These are phyloP conservation scores for Toxotes jaculatrix DNA, from an alignment of 2,113 vertebrate genomes.

Conservation along the genomic window DNA sequence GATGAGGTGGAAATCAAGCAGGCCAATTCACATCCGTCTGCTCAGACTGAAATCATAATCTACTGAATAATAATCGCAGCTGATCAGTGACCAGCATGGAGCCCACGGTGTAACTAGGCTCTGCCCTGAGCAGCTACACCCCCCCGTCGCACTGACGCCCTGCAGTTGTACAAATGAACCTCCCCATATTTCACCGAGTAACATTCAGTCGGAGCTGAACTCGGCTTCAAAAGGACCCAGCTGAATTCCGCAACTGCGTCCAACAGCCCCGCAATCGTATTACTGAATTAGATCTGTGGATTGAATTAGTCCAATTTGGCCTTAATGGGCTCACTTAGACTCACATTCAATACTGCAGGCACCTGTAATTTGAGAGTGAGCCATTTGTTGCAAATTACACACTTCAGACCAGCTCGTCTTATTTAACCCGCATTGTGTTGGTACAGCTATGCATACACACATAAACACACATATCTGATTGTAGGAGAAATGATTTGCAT, in stretches of 20 bases:
- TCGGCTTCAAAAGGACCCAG: constrained; percentile 5
- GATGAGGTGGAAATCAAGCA: background rate
- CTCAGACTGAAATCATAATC: background rate
- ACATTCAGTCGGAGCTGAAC: background rate
- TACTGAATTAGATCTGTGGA: constrained; percentile 71
- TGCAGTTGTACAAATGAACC: constrained; percentile 12
- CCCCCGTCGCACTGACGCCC: background rate
- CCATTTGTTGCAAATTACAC: constrained; percentile 70
- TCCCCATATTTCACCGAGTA: background rate
- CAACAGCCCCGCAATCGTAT: constrained; percentile 41
- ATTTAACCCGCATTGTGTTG: constrained; percentile 52
- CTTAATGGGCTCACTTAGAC: constrained; percentile 72
- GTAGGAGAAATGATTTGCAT: constrained; percentile 18
- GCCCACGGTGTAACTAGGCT: background rate
- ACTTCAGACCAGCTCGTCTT: constrained; percentile 51
- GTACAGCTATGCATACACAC: constrained; percentile 17
- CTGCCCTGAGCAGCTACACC: background rate
- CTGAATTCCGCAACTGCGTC: constrained; percentile 45
- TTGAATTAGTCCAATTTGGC: constrained; percentile 77
- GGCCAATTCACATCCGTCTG: background rate
- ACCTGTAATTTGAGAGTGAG: constrained; percentile 72
- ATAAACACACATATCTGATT: constrained; percentile 2
- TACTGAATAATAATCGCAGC: background rate
- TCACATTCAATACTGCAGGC: constrained; percentile 63
- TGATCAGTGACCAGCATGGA: background rate